phyloP scores from a whole-genome alignment of 2,113 vertebrate genomes.

The Cavia aperea region DNA sequence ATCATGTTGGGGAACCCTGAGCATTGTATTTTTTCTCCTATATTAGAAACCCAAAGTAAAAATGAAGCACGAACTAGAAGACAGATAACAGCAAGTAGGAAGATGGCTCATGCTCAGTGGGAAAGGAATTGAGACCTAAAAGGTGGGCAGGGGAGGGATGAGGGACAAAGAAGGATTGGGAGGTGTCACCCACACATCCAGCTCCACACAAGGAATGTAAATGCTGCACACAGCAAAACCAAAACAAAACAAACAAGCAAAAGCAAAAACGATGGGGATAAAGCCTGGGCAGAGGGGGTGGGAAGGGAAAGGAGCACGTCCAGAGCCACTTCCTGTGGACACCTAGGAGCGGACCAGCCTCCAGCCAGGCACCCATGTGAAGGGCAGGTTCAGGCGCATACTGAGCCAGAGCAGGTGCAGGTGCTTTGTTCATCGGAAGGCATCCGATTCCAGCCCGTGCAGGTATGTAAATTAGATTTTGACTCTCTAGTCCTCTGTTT shows the following conservation, averaged over 20 bases:
- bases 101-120: background rate
- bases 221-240: background rate
- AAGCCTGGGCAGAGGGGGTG: background rate
- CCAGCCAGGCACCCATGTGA: constrained; percentile 65
- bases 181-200: background rate
- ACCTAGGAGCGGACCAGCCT: constrained; percentile 65
- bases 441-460: constrained; percentile 71
- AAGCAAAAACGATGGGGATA: background rate
- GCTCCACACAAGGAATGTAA: background rate
- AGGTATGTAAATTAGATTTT: constrained; percentile 72
- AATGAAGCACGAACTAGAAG: background rate
- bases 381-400: constrained; percentile 72
- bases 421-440: constrained; percentile 71
- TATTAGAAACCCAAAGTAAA: background rate
- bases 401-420: constrained; percentile 67
- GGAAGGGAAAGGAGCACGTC: background rate
- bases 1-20: background rate
- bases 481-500: constrained; percentile 60
- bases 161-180: background rate
- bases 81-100: background rate
- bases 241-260: background rate
- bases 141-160: background rate
- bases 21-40: background rate
- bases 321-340: background rate
- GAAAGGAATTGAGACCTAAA: background rate